Percentiles rank a stretch among this genome's conserved stretches.
phyloP scores from a whole-genome alignment of 1,140 invertebrate species.

The Scaptodrosophila lebanonensis region DNA sequence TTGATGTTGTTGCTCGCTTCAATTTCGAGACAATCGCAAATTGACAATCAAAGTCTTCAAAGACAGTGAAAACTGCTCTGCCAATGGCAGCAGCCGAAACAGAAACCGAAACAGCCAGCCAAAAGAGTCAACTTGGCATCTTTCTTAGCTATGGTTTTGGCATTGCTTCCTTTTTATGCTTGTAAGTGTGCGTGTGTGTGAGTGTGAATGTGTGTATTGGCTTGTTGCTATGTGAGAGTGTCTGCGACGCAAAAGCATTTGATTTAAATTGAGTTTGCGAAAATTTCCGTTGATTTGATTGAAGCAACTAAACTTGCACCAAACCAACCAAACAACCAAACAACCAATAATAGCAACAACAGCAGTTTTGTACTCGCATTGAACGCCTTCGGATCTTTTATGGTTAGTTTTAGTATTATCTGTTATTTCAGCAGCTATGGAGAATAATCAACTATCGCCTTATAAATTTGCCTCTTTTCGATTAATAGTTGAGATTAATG shows the following conservation, averaged over 20 bases:
- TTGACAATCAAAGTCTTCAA: conserved; percentile 75
- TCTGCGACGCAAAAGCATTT: conserved; percentile 69
- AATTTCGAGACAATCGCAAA: conserved; percentile 75
- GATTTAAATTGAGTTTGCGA: conserved; percentile 74
- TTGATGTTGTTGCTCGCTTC: conserved; percentile 50
- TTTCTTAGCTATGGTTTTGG: conserved; percentile 32
- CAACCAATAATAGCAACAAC: conserved; percentile 9
- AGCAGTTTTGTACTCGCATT: neutral
- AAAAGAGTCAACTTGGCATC: conserved; percentile 61
- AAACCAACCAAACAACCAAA: conserved; percentile 42
- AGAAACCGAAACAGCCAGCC: conserved; percentile 34
- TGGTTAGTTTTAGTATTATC: too few species aligned
- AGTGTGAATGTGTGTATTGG: conserved; percentile 18
- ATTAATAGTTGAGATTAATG: too few species aligned
- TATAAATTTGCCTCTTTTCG: too few species aligned
- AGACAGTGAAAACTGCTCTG: conserved; percentile 74
- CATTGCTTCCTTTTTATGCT: conserved; percentile 16
- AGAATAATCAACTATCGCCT: too few species aligned
- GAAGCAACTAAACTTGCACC: conserved; percentile 73
- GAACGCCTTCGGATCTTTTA: too few species aligned
- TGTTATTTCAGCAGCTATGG: too few species aligned
- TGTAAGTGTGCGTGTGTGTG: conserved; percentile 3
- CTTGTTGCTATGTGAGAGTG: conserved; percentile 28
- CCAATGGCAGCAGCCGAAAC: conserved; percentile 58
- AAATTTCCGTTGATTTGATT: conserved; percentile 74